phyloP scores from a whole-genome alignment of 2,888 invertebrate genomes.

The Bugulina stolonifera region DNA sequence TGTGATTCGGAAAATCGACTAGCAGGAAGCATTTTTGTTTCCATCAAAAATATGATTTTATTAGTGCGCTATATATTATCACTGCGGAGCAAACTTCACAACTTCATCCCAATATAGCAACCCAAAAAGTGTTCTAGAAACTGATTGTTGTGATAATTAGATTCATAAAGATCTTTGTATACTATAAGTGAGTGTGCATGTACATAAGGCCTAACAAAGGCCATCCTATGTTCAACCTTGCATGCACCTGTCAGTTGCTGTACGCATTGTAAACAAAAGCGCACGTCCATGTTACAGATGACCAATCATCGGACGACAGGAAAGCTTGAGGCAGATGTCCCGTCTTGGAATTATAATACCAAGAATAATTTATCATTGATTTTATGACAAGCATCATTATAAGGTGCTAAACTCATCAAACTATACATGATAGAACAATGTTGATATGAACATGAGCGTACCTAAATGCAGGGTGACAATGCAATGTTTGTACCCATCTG shows the following conservation, averaged over 20 bases:
- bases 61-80: too few species aligned
- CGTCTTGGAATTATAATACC: constrained; percentile 19
- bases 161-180: too few species aligned
- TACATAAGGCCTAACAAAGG: neutral
- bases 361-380: neutral
- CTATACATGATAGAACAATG: neutral
- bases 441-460: too few species aligned
- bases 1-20: neutral
- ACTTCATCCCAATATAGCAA: too few species aligned
- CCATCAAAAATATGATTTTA: too few species aligned
- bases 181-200: too few species aligned
- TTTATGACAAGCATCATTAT: neutral
- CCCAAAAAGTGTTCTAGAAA: too few species aligned
- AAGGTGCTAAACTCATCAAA: neutral
- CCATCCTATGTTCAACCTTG: constrained; percentile 5
- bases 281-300: neutral
- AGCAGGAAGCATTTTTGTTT: neutral
- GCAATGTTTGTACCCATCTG: neutral
- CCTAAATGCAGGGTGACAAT: too few species aligned
- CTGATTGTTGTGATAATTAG: too few species aligned
- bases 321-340: constrained; percentile 23
- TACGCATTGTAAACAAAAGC: constrained; percentile 8
- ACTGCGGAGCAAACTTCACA: too few species aligned
- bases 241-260: constrained; percentile 7
- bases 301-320: neutral